Evolutionary conservation across 2,888 invertebrate species (phyloP), one percentile per base, ranked within the genome.

Genomic region (Lamproptera curius): DNA sequence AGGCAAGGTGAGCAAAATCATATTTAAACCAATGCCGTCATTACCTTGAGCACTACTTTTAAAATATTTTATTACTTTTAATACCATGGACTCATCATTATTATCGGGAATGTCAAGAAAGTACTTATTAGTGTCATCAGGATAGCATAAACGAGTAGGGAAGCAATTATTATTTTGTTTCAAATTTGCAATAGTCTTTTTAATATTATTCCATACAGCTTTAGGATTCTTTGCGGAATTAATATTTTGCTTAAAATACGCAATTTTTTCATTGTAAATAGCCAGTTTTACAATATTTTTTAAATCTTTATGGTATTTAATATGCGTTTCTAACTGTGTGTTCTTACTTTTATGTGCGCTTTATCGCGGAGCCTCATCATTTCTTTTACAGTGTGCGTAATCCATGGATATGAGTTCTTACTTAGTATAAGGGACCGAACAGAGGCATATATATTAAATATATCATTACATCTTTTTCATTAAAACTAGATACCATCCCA

Each of bases 1-100:
- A 2, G 49, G 50, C 4, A 52, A 36, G 3, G 50, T 37, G n/a
- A 44, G 4, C 2, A 44, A 9, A 3, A 54, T 20, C 52, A 54
- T 54, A 17, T 54, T 34, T 14, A 49, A 10, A 1, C 28, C 13
- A 2, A 54, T 23, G 1, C 23, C 39, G 15, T 54, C 54, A 8
- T 9, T 33, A 4, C 42, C 42, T 11, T 42, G 34, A 4, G 42
- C 42, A 20, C 34, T 33, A 2, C 34, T 34, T 20, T 16, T 17
- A 11, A 42, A 17, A n/a, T 11, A n/a, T 10, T 16, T 34, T 34
- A 42, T 42, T n/a, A 42, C 5, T 8, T 20, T 33, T 2, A 20
- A 9, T 6, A 42, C 20, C 2, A 5, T 20, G 0, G 20, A 13
- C 20, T 33, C 34, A 5, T 16, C 31, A 15, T 15, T 35, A 1